Conservation (phyloP, 2,797 vertebrate species). For the Chrysocyon brachyurus region DNA sequence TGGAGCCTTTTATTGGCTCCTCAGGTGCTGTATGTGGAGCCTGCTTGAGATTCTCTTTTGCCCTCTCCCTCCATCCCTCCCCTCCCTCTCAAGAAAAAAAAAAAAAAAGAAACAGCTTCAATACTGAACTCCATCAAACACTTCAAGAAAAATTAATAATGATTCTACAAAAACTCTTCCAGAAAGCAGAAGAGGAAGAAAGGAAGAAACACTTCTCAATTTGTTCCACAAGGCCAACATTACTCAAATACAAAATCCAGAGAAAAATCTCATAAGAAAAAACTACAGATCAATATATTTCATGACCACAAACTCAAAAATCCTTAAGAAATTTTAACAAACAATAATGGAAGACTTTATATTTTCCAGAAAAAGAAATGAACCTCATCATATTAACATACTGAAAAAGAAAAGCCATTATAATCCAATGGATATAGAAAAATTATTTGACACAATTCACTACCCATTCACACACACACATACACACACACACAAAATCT, state of each 20-base stretch:
- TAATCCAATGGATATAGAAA: background rate
- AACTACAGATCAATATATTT: background rate
- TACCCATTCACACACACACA: background rate
- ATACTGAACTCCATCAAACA: background rate
- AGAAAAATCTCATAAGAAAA: background rate
- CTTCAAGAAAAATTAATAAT: background rate
- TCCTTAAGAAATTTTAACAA: background rate
- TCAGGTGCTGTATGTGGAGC: background rate
- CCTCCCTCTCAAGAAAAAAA: background rate
- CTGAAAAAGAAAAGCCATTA: background rate
- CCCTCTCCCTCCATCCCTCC: background rate
- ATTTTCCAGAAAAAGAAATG: background rate
- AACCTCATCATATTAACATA: background rate
- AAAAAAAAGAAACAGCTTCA: background rate
- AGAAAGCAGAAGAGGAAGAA: background rate
- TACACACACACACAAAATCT: background rate
- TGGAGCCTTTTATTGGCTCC: background rate
- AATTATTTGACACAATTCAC: constrained; percentile 30
- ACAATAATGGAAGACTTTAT: background rate
- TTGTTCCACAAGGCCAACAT: background rate
- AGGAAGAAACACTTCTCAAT: background rate
- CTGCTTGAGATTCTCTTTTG: background rate
- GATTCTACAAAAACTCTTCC: background rate
- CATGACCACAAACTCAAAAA: background rate
- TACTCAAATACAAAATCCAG: background rate